These are phyloP conservation scores for Steinernema feltiae DNA, from an alignment of 1,140 invertebrate species.

Conservation along the genomic window DNA sequence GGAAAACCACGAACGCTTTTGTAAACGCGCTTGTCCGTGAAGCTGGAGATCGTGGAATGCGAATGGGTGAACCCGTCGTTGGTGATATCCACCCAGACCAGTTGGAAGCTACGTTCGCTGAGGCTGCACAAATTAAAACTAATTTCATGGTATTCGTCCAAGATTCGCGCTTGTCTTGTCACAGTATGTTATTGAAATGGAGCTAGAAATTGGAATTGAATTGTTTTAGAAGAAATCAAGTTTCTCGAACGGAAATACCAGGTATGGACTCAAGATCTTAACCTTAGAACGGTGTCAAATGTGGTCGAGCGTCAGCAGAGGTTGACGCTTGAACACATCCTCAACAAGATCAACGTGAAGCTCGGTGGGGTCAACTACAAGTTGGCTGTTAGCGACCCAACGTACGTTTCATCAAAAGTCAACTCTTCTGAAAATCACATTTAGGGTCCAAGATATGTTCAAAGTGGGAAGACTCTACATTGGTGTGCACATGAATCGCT, in stretches of 20 bases:
- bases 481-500: no score
- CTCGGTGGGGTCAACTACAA: not conserved
- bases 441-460: not conserved
- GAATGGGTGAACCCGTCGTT: no score
- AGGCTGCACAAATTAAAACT: not conserved
- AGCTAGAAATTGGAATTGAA: not conserved
- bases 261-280: not conserved
- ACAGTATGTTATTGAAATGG: not conserved
- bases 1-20: not conserved
- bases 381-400: not conserved
- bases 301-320: not conserved
- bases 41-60: no score
- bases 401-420: no score
- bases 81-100: no score
- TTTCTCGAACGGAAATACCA: not conserved
- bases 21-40: not conserved
- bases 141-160: not conserved
- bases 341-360: not conserved
- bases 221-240: constrained; percentile 8
- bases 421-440: not conserved
- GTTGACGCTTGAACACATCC: not conserved
- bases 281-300: not conserved
- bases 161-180: not conserved
- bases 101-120: no score
- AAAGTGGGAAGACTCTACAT: no score